Percentiles rank a stretch among this genome's conserved stretches.
These are phyloP conservation scores for Hermaeophaga mercurialis DNA, from an alignment of 2,888 invertebrate genomes.

Conservation along the genomic window DNA sequence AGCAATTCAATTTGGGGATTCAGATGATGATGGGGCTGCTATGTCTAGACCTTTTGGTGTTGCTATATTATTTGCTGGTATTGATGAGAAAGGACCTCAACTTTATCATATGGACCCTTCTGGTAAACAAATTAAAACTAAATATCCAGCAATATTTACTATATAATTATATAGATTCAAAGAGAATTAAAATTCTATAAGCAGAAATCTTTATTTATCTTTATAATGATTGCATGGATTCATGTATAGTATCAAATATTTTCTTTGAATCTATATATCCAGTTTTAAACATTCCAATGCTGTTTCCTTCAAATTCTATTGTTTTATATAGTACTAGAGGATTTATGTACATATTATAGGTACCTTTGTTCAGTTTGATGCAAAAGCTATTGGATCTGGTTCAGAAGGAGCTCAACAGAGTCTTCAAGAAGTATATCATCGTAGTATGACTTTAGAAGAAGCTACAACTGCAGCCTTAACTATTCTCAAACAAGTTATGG, in stretches of 20 bases:
- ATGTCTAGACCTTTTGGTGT: constrained; percentile 99
- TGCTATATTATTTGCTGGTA: constrained; percentile 95
- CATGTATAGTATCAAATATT: no score
- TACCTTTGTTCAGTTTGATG: constrained; percentile 96
- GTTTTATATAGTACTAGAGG: no score
- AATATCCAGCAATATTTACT: no score
- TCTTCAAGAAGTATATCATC: constrained; percentile 71
- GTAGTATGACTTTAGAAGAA: constrained; percentile 92
- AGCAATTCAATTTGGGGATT: constrained; percentile 99
- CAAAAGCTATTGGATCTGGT: constrained; percentile 99
- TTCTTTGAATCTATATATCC: no score
- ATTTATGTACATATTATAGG: constrained; percentile 72
- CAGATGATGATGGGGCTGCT: constrained; percentile 91
- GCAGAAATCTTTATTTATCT: no score
- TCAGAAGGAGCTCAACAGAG: constrained; percentile 99
- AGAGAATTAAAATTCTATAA: no score
- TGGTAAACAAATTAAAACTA: constrained; percentile 67
- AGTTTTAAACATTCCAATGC: no score
- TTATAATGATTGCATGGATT: no score
- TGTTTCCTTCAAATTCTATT: no score
- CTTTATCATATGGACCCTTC: constrained; percentile 99
- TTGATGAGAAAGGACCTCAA: constrained; percentile 93
- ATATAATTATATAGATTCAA: no score
- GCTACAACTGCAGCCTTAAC: constrained; percentile 89
- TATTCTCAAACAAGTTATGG: constrained; percentile 99